Base-by-base conservation (phyloP, 2,888 invertebrate species). In the Mycalesis mineus region DNA sequence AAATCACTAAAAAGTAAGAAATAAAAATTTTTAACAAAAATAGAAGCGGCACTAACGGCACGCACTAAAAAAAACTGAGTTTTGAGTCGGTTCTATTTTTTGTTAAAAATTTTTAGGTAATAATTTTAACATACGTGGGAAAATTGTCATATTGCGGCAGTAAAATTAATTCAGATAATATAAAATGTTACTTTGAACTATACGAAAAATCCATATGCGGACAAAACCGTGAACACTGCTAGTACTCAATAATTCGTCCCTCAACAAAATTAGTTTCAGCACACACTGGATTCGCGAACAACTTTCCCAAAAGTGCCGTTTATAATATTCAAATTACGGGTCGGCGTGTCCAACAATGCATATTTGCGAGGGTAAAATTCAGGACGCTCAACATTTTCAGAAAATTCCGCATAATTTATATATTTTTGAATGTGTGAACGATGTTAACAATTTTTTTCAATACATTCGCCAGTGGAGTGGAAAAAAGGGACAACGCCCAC, bases 321-420 rank as follows among this genome's bases (percentile, higher is more conserved):
- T 42, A 51, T 62, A 40, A 59, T 59, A 62, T 59, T 59, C 52
- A 52, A 56, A 54, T 57, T 48, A 41, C 13, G 44, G 40, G 29
- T 58, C 44, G 47, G 58, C 52, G 13, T 48, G 54, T 39, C 50
- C 33, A 40, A 58, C 55, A 56, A 54, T 50, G 53, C 45, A 55
- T 51, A 52, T 51, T 59, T 50, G 42, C 42, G 44, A 40, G 48
- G 36, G 31, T 11, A 28, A 53, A 61, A 8, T 51, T 54, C 58
- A 13, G 29, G 9, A 28, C 14, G 53, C 6, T n/a, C 39, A 36
- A 31, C 22, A 40, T 55, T 55, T 58, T 47, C 7, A 36, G 52
- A 41, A 53, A 55, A 51, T 49, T 58, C 39, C 39, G 28, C 42
- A 57, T 49, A 39, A 42, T 55, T 33, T 33, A 11, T 9, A 22